Percentiles rank a stretch among this genome's conserved stretches.
Conservation (phyloP, 2,113 vertebrate genomes). For the Microtus oregoni region DNA sequence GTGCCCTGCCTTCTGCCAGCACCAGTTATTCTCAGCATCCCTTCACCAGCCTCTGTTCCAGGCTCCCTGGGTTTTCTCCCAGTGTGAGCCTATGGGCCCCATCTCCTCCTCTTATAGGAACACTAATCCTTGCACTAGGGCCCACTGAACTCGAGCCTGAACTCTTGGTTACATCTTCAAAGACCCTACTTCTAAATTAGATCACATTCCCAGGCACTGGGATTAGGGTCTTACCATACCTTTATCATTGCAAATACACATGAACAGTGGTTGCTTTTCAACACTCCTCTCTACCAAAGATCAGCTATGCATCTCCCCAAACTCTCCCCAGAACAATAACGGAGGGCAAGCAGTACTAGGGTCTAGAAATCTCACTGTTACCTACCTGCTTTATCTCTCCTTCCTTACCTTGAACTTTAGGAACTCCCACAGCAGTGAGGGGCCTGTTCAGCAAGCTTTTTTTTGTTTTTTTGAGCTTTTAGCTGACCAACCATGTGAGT, state of each 20-base stretch:
- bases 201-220: not conserved
- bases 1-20: not conserved
- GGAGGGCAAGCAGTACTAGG: not conserved
- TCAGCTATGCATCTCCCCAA: conserved; percentile 19
- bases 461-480: conserved; percentile 15
- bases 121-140: not conserved
- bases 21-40: not conserved
- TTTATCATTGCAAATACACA: not conserved
- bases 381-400: not conserved
- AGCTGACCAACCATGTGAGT: not conserved
- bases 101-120: not conserved
- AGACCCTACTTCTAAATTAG: not conserved
- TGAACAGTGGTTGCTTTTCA: not conserved
- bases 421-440: not conserved
- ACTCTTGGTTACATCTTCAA: not conserved
- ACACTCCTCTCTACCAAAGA: not conserved
- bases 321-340: not conserved
- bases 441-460: not conserved
- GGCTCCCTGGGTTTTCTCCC: not conserved
- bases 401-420: not conserved
- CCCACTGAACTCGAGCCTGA: not conserved
- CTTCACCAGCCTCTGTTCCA: not conserved
- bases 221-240: not conserved
- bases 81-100: too few species aligned
- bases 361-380: not conserved